Evolutionary conservation across 2,113 vertebrate species (phyloP).

Genomic region (Vireo altiloquus): DNA sequence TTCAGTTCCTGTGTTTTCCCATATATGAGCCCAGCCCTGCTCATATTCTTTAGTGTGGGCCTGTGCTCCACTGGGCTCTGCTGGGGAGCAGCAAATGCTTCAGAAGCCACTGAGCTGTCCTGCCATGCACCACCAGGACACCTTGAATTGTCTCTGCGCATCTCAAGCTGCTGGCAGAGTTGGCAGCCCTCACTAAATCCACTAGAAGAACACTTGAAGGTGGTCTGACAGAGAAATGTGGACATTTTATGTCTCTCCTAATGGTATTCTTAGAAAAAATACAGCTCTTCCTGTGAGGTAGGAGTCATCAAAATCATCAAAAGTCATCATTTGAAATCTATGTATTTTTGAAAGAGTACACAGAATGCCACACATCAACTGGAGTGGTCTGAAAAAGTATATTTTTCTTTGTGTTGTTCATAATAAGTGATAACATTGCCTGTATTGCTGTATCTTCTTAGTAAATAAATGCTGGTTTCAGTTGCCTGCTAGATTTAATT

Average conservation of each 20-base stretch:
- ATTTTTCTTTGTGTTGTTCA: not conserved
- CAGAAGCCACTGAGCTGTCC: not conserved
- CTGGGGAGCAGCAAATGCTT: fast-evolving
- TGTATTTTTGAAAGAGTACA: not conserved
- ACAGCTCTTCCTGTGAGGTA: not conserved
- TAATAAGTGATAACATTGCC: not conserved
- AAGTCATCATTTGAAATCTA: not conserved
- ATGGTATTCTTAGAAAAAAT: not conserved
- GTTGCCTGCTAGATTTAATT: not conserved
- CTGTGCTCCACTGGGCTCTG: fast-evolving
- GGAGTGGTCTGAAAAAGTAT: not conserved
- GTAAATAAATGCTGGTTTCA: not conserved
- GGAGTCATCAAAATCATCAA: not conserved
- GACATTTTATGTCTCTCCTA: not conserved
- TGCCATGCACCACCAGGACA: not conserved
- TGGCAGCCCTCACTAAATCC: not conserved
- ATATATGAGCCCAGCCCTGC: not conserved
- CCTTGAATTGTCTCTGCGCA: not conserved
- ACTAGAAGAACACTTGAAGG: not conserved
- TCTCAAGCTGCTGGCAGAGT: not conserved
- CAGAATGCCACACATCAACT: not conserved
- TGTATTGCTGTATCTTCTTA: not conserved
- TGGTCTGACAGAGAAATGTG: not conserved
- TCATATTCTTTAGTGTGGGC: no score
- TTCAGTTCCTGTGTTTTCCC: not conserved